These are phyloP conservation scores for Leptarthrus brevirostris DNA, from an alignment of 2,888 invertebrate genomes.

Conservation along the genomic window DNA sequence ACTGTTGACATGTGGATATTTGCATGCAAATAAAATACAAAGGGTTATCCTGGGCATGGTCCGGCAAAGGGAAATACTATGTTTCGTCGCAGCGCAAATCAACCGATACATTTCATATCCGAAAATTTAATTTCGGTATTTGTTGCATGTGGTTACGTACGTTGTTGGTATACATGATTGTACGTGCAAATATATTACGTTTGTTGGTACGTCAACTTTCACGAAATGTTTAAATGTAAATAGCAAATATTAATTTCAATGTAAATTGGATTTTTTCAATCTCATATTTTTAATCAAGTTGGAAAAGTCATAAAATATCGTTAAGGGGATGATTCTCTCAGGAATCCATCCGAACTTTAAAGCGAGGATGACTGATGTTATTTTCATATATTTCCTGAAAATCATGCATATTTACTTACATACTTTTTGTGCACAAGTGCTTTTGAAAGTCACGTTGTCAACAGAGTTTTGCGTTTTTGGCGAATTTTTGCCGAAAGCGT, in stretches of 20 bases:
- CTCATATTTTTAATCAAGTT: constrained; percentile 22
- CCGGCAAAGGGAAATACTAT: neutral
- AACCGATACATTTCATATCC: constrained; percentile 29
- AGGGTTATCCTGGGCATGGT: neutral
- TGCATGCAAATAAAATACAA: constrained; percentile 25
- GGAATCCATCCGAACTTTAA: neutral
- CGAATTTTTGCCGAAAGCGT: neutral
- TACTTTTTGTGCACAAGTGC: too few species aligned
- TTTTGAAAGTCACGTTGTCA: neutral
- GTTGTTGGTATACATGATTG: constrained; percentile 1
- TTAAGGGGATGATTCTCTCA: constrained; percentile 3
- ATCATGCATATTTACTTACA: neutral
- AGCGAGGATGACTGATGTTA: neutral
- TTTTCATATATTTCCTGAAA: neutral
- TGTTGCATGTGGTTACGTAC: constrained; percentile 13
- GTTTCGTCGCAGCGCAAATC: neutral
- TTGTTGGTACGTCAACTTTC: neutral
- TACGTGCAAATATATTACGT: neutral
- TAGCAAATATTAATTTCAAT: constrained; percentile 33
- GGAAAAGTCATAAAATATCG: constrained; percentile 18
- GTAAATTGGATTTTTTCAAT: constrained; percentile 30
- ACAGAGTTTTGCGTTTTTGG: neutral
- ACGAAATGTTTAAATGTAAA: constrained; percentile 24
- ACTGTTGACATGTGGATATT: constrained; percentile 19
- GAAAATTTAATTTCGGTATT: constrained; percentile 31